Conservation (phyloP, 2,797 vertebrate genomes). For the Pteronotus mesoamericanus region DNA sequence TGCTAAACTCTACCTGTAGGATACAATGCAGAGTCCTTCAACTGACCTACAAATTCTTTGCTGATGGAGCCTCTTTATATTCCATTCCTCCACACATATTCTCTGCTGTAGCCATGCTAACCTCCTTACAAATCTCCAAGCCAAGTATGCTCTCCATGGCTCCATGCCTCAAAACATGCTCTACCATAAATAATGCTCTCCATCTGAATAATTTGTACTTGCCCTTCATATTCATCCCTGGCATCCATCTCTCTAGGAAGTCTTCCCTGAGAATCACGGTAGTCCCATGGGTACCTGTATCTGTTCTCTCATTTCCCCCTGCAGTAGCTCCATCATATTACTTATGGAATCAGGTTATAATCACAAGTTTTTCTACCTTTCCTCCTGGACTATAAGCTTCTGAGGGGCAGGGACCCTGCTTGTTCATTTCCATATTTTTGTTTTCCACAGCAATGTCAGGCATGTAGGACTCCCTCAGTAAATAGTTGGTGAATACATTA, state of each 20-base stretch:
- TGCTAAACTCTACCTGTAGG: not conserved
- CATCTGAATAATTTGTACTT: not conserved
- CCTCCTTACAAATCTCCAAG: not conserved
- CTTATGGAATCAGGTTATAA: not conserved
- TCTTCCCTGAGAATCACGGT: not conserved
- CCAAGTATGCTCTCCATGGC: no score
- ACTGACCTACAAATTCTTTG: not conserved
- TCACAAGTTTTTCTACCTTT: not conserved
- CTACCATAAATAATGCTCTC: not conserved
- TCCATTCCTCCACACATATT: not conserved
- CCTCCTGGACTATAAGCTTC: not conserved
- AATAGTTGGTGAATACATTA: not conserved
- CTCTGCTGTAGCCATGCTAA: not conserved
- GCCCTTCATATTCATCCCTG: not conserved
- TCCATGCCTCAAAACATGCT: not conserved
- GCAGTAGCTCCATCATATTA: not conserved
- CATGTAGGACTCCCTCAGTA: not conserved
- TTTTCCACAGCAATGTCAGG: not conserved
- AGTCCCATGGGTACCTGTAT: no score
- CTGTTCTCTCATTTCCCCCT: not conserved
- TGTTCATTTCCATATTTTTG: not conserved
- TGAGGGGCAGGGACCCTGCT: not conserved
- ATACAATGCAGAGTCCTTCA: not conserved
- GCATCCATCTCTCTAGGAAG: not conserved
- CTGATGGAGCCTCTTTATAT: not conserved